Conservation (phyloP, 1,140 invertebrate genomes). For the Oryctes rhinoceros region DNA sequence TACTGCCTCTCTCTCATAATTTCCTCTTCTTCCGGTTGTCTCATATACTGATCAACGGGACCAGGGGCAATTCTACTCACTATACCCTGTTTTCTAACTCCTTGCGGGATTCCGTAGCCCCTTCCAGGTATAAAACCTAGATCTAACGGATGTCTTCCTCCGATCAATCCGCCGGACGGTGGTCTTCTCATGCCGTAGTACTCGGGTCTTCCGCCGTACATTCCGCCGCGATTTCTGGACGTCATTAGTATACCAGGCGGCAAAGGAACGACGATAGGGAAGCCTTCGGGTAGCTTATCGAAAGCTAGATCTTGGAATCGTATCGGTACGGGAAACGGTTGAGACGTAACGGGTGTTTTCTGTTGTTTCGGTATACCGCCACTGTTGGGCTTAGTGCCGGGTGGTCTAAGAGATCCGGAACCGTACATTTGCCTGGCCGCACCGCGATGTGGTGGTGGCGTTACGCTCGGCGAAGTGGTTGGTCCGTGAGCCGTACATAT, state of each 20-base stretch:
- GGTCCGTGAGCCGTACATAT: slow-evolving; percentile 37
- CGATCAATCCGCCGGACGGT: slow-evolving; percentile 46
- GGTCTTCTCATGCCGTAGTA: slow-evolving; percentile 45
- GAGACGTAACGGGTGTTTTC: slow-evolving; percentile 19
- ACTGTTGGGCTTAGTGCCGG: slow-evolving; percentile 53
- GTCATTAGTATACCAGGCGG: slow-evolving; percentile 42
- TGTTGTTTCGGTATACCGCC: background rate
- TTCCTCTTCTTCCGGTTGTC: slow-evolving; percentile 57
- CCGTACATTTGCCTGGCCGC: slow-evolving; percentile 68
- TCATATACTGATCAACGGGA: slow-evolving; percentile 46
- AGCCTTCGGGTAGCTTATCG: slow-evolving; percentile 46
- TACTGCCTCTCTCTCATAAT: slow-evolving; percentile 45
- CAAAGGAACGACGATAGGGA: slow-evolving; percentile 43
- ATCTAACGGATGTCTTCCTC: slow-evolving; percentile 47
- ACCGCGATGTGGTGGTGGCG: slow-evolving; percentile 62
- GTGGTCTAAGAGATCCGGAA: slow-evolving; percentile 64
- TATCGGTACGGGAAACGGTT: slow-evolving; percentile 39
- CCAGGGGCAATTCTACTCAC: slow-evolving; percentile 48
- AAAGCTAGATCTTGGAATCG: slow-evolving; percentile 46
- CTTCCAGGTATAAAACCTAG: slow-evolving; percentile 48
- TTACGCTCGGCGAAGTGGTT: slow-evolving; percentile 40
- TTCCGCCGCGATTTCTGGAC: slow-evolving; percentile 44
- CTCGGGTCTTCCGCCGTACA: slow-evolving; percentile 48
- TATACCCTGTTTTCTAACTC: slow-evolving; percentile 43
- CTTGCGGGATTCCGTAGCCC: slow-evolving; percentile 39